Evolutionary conservation across 2,888 invertebrate species (phyloP), one percentile per base, ranked within the genome.

Genomic region (Caprella mutica): DNA sequence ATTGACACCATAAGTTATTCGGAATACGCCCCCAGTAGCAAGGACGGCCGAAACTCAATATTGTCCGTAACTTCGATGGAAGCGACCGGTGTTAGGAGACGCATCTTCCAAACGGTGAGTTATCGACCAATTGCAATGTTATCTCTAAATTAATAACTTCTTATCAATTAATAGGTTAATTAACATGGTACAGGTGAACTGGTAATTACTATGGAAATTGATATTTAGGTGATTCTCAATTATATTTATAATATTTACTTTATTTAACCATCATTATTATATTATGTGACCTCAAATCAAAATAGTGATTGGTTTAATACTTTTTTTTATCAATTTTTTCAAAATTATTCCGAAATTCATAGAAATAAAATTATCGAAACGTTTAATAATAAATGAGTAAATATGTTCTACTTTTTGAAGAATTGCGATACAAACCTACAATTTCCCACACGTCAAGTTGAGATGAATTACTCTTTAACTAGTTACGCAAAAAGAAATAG

Each of bases 1-100:
- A 79, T 80, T 68, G 80, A 80, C 69, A 80, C 80, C 23, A 80
- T 78, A 68, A 80, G 80, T 56, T 76, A 79, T 67, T 78, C 79
- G 42, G 79, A 79, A 67, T 74, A 71, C 68, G 58, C 61, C 29
- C 56, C 61, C 42, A 55, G 55, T 24, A 55, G 55, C 24, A 24
- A 46, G 12, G 55, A 44, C n/a, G 55, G 55, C 5, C 51, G 52
- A 8, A 51, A 35, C 5, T 52, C 51, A 21, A 51, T 51, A 42
- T 52, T 57, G n/a, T 61, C 61, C 19, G 21, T 58, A n/a, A 35
- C 61, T 38, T 61, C 61, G 40, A 42, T 58, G 5, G 48, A n/a
- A 5, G 39, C 39, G 4, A 4, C 39, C 19, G 17, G 39, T 38
- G 39, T n/a, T 19, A 5, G n/a, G 39, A 5, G n/a, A 4, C 17